Evolutionary conservation across 2,888 invertebrate genomes (phyloP).

Genomic region (Agrypnus murinus): DNA sequence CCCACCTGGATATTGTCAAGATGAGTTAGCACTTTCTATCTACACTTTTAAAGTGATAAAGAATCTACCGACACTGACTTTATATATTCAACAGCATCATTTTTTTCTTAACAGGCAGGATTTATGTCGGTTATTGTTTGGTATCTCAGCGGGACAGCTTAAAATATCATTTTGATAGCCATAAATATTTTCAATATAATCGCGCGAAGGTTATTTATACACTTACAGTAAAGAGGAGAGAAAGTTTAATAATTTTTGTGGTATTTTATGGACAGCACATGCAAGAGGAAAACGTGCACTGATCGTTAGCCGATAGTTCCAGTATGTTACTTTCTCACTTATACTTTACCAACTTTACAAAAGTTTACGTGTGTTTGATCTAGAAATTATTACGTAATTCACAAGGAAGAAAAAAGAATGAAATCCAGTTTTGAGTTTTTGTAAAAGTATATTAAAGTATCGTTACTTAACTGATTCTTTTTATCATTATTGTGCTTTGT

Average conservation of each 20-base stretch:
- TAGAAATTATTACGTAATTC: too few relatives aligned
- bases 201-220: too few relatives aligned
- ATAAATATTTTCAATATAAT: background rate
- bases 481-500: conserved; percentile 17
- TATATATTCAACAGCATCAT: conserved; percentile 29
- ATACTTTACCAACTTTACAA: too few relatives aligned
- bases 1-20: conserved; percentile 39
- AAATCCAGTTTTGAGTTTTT: too few relatives aligned
- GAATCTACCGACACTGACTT: conserved; percentile 30
- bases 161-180: conserved; percentile 44
- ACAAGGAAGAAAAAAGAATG: too few relatives aligned
- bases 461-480: conserved; percentile 18
- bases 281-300: too few relatives aligned
- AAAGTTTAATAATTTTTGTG: too few relatives aligned
- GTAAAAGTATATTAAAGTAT: conserved; percentile 20
- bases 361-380: too few relatives aligned
- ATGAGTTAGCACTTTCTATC: conserved; percentile 38
- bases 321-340: too few relatives aligned
- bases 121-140: conserved; percentile 46
- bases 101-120: conserved; percentile 34
- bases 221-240: too few relatives aligned
- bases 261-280: too few relatives aligned
- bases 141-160: conserved; percentile 33
- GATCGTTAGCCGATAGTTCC: too few relatives aligned
- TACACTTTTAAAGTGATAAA: conserved; percentile 17